phyloP scores from a whole-genome alignment of 2,113 vertebrate genomes.

The Pantherophis guttatus region DNA sequence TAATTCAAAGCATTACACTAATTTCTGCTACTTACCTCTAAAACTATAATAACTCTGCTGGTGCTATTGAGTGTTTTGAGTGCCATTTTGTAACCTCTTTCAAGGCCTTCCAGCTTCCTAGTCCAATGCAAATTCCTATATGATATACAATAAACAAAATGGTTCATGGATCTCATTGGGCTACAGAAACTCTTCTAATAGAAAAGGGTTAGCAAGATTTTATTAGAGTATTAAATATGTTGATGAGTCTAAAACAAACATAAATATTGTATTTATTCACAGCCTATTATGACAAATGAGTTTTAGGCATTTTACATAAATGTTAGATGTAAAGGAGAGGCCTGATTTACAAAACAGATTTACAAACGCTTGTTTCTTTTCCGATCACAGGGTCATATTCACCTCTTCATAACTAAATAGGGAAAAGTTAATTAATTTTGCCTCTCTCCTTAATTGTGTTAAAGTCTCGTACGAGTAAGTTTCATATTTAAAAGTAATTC shows the following conservation, averaged over 20 bases:
- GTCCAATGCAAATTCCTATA: neutral
- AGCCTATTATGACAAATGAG: neutral
- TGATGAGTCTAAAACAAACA: neutral
- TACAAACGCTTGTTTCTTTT: neutral
- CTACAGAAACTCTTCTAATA: neutral
- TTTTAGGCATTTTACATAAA: neutral
- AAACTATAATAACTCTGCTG: neutral
- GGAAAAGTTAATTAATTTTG: neutral
- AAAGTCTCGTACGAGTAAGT: neutral
- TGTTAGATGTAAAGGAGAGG: neutral
- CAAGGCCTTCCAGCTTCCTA: neutral
- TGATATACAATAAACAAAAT: neutral
- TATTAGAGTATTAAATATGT: neutral
- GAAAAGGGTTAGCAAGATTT: neutral
- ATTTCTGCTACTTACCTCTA: neutral
- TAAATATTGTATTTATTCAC: neutral
- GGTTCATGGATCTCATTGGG: neutral
- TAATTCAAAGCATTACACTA: neutral
- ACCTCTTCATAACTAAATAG: neutral
- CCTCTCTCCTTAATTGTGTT: neutral
- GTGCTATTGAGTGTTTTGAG: neutral
- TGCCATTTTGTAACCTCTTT: neutral
- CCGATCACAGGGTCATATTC: neutral
- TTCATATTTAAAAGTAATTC: neutral
- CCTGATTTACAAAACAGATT: neutral